These are phyloP conservation scores for Motacilla alba DNA, from an alignment of 2,113 vertebrate species.

Conservation along the genomic window DNA sequence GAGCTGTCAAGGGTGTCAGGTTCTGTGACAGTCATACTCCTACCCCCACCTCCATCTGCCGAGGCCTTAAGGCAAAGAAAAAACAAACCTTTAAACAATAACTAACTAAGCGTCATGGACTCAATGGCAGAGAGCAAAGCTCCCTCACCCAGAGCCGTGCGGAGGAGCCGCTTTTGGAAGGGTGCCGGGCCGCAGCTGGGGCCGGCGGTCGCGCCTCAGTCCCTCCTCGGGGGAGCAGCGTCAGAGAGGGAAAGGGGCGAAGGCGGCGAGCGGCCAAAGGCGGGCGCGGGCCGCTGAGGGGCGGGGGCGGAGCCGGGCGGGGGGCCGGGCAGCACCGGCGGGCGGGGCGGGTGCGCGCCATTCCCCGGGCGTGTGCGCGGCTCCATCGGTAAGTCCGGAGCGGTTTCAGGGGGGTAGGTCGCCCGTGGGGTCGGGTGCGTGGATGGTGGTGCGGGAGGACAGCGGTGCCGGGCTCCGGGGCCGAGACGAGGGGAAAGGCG, in stretches of 20 bases:
- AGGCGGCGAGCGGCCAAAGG: fast-evolving
- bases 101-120: background rate
- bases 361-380: background rate
- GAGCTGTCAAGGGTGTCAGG: background rate
- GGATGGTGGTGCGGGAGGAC: background rate
- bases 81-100: background rate
- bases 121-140: background rate
- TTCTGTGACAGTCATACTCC: background rate
- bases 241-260: fast-evolving
- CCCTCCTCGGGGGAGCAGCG: fast-evolving
- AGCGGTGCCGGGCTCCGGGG: background rate
- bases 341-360: background rate
- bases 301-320: background rate
- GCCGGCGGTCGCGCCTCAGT: fast-evolving
- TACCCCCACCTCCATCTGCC: background rate
- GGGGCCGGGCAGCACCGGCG: background rate
- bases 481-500: background rate
- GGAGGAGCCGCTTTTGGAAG: background rate
- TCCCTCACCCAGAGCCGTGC: background rate
- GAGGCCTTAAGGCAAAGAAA: background rate
- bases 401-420: fast-evolving
- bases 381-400: background rate
- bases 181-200: background rate
- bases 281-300: fast-evolving
- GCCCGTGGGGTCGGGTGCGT: fast-evolving